These are phyloP conservation scores for Stomorhina lunata DNA, from an alignment of 2,888 invertebrate genomes.

Conservation along the genomic window DNA sequence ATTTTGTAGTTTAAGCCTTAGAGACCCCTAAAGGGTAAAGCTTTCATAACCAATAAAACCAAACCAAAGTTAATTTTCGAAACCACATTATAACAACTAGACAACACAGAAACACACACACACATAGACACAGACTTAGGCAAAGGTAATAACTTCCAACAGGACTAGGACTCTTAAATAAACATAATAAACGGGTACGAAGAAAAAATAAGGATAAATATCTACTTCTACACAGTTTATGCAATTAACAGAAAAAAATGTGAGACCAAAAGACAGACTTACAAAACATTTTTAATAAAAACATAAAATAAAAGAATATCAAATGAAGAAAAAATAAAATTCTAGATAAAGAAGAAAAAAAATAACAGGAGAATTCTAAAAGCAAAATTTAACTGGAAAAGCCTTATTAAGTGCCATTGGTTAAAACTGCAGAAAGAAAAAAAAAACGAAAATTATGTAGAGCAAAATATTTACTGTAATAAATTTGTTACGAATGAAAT, in stretches of 20 bases:
- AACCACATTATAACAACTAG: conserved; percentile 53
- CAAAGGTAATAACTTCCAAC: not conserved
- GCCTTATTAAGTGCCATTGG: conserved; percentile 45
- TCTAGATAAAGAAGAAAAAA: not conserved
- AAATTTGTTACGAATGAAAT: conserved; percentile 29
- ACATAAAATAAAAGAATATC: not conserved
- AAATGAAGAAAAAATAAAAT: not conserved
- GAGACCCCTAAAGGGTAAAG: conserved; percentile 53
- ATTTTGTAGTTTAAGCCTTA: conserved; percentile 56
- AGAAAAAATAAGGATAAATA: too few relatives aligned
- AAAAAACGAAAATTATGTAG: not conserved
- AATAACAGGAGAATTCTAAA: not conserved
- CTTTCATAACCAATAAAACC: conserved; percentile 64
- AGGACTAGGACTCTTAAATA: too few relatives aligned
- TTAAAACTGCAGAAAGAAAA: not conserved
- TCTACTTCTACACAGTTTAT: conserved; percentile 34
- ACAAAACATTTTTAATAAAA: not conserved
- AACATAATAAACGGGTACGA: too few relatives aligned
- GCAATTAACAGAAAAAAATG: conserved; percentile 23
- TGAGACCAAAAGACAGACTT: not conserved
- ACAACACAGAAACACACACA: not conserved
- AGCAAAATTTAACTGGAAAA: conserved; percentile 35
- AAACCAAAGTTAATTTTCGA: conserved; percentile 62
- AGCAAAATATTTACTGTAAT: conserved; percentile 21
- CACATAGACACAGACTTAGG: not conserved